Base-by-base conservation (phyloP, 1,140 invertebrate species). In the Helicorthomorpha holstii region DNA sequence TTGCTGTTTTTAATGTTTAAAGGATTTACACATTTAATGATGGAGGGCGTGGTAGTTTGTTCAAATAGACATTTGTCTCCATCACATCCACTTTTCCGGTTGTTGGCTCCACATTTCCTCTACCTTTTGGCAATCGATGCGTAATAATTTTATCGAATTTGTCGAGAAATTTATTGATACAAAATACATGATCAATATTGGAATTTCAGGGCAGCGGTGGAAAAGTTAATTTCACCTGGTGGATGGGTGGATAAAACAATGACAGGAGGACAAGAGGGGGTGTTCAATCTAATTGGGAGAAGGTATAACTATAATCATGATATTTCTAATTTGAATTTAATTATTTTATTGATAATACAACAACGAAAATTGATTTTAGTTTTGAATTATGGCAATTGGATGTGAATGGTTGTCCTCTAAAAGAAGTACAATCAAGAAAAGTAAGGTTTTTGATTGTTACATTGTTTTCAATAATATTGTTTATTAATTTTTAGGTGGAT, bases 231-330 rank as follows among this genome's bases (percentile, higher is more conserved):
- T 14, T 61, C 60, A 38, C 60, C 60, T 25, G 63, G 64, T 50
- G 70, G 69, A 26, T 73, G 70, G 70, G 68, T 73, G 16, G 70
- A 73, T 54, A 65, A 61, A 52, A 68, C 69, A 16, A 73, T 70
- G 69, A 70, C 68, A 16, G 59, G 66, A 50, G 70, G 71, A 2
- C 58, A 63, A 26, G 56, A 59, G 44, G 71, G 70, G 25, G 69
- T 72, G 63, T 69, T 71, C 54, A 57, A 67, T 27, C 60, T 72
- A 45, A 70, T 73, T 43, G 49, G 38, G 34, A 60, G 57, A 57
- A 58, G 60, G 61, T 62, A 34, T 7, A 34, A 34, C 7, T 16
- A 7, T 34, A 16, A 34, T 16, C 29, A 7, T 34, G 29, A 7
- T 16, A 34, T 34, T 34, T 34, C 29, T 16, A 34, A 7, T 34